Base-by-base conservation (phyloP, 2,797 vertebrate species). In the Onychomys arenicola region DNA sequence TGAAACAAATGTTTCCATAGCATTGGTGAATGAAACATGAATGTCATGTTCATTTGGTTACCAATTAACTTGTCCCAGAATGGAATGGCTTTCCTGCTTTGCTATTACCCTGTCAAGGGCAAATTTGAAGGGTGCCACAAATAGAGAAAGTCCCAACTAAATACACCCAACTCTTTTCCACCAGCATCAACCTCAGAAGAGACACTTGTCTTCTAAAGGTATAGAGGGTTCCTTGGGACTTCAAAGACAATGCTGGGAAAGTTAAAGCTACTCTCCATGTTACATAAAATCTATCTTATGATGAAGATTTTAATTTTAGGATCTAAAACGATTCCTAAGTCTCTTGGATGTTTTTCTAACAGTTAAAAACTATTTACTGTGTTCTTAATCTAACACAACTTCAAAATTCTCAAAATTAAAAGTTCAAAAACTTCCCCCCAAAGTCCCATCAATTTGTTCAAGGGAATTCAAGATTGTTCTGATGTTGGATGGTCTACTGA, bases 1-100 rank as follows among this genome's bases (percentile, higher is more conserved):
- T 89, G 71, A 94, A 93, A 19, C 32, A 95, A 76, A 49, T 77
- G n/a, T 90, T 87, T 69, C 69, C 63, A 3, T 37, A 90, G 88
- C 7, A 4, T 25, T 77, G 65, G 19, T 55, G 52, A 97, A 57
- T 0, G 43, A 11, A 81, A 5, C 69, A 59, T 2, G 73, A 57
- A 92, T 37, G 13, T 23, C 43, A 76, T 2, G 8, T n/a, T 52
- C 67, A 75, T 32, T 43, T 16, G 46, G 43, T 14, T 73, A 67
- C 61, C 95, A 46, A 71, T 29, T 61, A 43, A 89, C 19, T 80
- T 83, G 14, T n/a, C 49, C 75, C n/a, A 55, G 78, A 75, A 86
- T 43, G 49, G 21, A 29, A 0, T 12, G 5, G 34, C 23, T 89
- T 86, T 93, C 59, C 84, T 59, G 23, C 27, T 37, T 37, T 69